These are phyloP conservation scores for Acholoe squamosa DNA, from an alignment of 2,888 invertebrate genomes.

Conservation along the genomic window DNA sequence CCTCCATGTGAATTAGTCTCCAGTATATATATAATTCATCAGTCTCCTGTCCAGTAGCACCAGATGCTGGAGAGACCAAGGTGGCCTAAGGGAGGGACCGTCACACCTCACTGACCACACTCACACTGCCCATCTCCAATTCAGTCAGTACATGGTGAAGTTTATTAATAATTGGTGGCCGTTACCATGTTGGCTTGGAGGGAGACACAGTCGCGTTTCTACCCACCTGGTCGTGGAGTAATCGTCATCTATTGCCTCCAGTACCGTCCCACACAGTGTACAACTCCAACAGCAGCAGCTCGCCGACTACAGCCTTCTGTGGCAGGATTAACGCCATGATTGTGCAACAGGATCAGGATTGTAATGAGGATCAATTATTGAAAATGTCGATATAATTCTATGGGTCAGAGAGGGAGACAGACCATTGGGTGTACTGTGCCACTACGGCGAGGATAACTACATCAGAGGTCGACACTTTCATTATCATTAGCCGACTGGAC, in stretches of 20 bases:
- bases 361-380: conserved; percentile 56
- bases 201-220: too few relatives aligned
- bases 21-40: too few relatives aligned
- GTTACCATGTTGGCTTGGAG: background rate
- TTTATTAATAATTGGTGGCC: conserved; percentile 16
- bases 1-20: too few relatives aligned
- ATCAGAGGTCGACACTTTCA: too few relatives aligned
- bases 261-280: background rate
- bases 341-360: conserved; percentile 53
- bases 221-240: too few relatives aligned
- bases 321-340: background rate
- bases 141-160: background rate
- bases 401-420: background rate
- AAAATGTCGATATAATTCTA: conserved; percentile 46
- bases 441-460: too few relatives aligned
- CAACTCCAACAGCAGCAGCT: background rate
- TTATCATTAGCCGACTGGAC: background rate
- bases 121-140: background rate
- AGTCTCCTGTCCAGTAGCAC: too few relatives aligned
- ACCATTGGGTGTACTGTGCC: background rate
- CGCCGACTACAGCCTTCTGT: background rate
- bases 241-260: background rate
- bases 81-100: background rate
- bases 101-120: background rate
- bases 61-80: too few relatives aligned